phyloP scores from a whole-genome alignment of 2,797 vertebrate genomes.

The Siniperca scherzeri region DNA sequence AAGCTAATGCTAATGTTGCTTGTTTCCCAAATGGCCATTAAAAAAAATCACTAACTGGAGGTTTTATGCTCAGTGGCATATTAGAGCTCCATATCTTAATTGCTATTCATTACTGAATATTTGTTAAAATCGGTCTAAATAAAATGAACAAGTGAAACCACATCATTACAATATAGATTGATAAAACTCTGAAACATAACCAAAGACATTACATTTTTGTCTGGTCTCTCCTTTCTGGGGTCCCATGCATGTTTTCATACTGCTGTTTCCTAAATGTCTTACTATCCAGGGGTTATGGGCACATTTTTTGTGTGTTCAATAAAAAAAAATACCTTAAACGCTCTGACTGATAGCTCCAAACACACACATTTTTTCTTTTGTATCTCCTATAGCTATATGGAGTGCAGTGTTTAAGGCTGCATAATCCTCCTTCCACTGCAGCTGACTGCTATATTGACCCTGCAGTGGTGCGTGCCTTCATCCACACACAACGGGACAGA shows the following conservation, averaged over 20 bases:
- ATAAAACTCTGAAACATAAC: not conserved
- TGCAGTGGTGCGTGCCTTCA: not conserved
- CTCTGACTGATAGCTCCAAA: not conserved
- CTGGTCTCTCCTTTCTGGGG: not conserved
- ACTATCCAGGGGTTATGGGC: not conserved
- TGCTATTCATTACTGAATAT: not conserved
- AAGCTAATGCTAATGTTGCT: not conserved
- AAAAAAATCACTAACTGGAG: not conserved
- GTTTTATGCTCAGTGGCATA: not conserved
- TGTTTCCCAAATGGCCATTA: not conserved
- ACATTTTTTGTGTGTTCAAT: slow-evolving; percentile 11
- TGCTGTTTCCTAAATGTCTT: not conserved
- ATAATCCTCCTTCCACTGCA: slow-evolving; percentile 9
- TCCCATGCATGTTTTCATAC: not conserved
- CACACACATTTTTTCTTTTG: too few relatives aligned
- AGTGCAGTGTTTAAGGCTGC: not conserved
- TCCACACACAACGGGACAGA: not conserved
- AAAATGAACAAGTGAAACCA: not conserved
- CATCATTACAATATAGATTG: not conserved
- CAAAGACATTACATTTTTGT: not conserved
- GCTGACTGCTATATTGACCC: not conserved
- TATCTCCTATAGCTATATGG: not conserved
- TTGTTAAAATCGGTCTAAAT: not conserved
- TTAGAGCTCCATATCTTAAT: not conserved
- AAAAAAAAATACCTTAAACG: not conserved